Evolutionary conservation across 2,888 invertebrate species (phyloP).

Genomic region (Flabesymbios commensalis): DNA sequence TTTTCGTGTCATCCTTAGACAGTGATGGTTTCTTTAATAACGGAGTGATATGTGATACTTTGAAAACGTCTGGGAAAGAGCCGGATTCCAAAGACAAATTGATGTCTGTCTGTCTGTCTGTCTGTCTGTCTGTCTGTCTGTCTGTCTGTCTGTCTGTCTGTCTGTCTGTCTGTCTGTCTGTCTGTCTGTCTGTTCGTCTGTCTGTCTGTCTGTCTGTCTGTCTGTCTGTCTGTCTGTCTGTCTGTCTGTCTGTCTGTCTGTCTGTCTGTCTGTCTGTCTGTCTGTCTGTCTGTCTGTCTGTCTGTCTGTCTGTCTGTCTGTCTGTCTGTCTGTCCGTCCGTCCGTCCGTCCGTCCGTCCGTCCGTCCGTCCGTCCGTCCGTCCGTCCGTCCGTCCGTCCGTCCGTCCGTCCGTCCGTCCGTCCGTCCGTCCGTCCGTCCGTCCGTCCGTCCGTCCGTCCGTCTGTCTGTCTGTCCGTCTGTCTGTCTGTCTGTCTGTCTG

Average conservation of each 20-base stretch:
- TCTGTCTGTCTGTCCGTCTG: too few species aligned
- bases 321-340: too few species aligned
- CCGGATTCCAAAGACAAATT: too few species aligned
- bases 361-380: not conserved
- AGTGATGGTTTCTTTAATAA: too few species aligned
- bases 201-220: constrained; percentile 7
- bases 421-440: constrained; percentile 3
- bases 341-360: constrained; percentile 3
- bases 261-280: constrained; percentile 7
- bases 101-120: not conserved
- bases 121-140: not conserved
- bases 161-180: constrained; percentile 5
- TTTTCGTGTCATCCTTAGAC: too few species aligned
- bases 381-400: not conserved
- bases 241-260: constrained; percentile 7
- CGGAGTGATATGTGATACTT: too few species aligned
- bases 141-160: not conserved
- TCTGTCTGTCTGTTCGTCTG: too few species aligned
- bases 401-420: not conserved
- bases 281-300: constrained; percentile 7
- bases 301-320: constrained; percentile 11
- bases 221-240: constrained; percentile 7
- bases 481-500: constrained; percentile 10
- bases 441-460: too few species aligned
- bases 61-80: too few species aligned